These are phyloP conservation scores for Stigmatopora argus DNA, from an alignment of 2,113 vertebrate genomes.

Conservation along the genomic window DNA sequence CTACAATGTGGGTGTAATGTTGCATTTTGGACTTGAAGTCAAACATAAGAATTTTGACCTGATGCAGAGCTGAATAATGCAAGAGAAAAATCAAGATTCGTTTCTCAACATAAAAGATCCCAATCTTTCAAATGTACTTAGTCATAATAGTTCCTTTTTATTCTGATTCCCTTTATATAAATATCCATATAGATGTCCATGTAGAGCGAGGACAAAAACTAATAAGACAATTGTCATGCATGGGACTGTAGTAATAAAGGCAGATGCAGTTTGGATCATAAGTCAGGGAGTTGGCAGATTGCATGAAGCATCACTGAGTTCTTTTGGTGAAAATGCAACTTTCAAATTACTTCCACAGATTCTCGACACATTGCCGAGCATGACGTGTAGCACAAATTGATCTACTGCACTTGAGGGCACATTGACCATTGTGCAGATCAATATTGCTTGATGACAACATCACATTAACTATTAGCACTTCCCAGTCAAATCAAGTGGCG, in stretches of 20 bases:
- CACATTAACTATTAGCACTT: slow-evolving; percentile 22
- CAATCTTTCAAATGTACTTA: background rate
- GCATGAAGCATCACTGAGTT: slow-evolving; percentile 16
- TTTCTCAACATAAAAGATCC: slow-evolving; percentile 15
- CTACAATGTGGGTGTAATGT: slow-evolving; percentile 2
- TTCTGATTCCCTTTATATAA: background rate
- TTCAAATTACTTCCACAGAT: background rate
- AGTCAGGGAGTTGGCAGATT: slow-evolving; percentile 20
- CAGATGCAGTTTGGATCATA: slow-evolving; percentile 37
- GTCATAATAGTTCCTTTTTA: background rate
- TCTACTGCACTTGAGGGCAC: slow-evolving; percentile 1
- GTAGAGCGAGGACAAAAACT: background rate
- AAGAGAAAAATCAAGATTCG: slow-evolving; percentile 29
- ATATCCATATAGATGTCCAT: slow-evolving; percentile 12
- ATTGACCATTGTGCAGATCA: slow-evolving; percentile 19
- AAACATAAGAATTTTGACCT: slow-evolving; percentile 4
- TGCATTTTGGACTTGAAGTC: background rate
- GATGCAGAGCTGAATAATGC: slow-evolving; percentile 25
- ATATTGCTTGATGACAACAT: slow-evolving; percentile 34
- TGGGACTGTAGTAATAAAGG: slow-evolving; percentile 21
- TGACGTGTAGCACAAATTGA: background rate
- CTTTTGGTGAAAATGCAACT: background rate
- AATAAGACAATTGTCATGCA: slow-evolving; percentile 11
- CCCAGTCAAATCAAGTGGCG: slow-evolving; percentile 8
- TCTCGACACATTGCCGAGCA: background rate